Evolutionary conservation across 2,797 vertebrate species (phyloP).

Genomic region (Pangasius sanitwongsei): DNA sequence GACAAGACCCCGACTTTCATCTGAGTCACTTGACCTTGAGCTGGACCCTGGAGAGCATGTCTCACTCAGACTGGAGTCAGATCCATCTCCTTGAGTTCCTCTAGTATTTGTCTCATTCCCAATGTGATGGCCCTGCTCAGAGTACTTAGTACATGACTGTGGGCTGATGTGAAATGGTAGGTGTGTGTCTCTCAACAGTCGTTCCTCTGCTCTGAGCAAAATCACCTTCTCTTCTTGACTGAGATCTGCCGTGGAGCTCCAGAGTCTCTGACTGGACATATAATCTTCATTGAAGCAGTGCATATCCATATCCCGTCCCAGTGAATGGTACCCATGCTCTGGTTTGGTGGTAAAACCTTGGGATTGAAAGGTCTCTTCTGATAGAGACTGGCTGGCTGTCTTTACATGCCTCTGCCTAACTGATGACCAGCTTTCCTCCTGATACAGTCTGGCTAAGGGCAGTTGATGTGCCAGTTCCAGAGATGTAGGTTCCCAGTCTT

Average conservation of each 20-base stretch:
- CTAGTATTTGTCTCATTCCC: constrained; percentile 65
- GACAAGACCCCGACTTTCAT: constrained; percentile 86
- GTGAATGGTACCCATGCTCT: constrained; percentile 79
- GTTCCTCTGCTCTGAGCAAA: constrained; percentile 41
- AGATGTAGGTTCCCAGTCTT: constrained; percentile 64
- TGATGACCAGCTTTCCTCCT: constrained; percentile 65
- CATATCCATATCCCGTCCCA: constrained; percentile 71
- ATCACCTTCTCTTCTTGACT: constrained; percentile 79
- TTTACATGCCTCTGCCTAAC: constrained; percentile 67
- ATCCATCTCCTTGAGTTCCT: constrained; percentile 68
- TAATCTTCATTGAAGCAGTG: constrained; percentile 44
- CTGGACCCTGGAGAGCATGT: constrained; percentile 83
- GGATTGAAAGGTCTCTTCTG: constrained; percentile 82
- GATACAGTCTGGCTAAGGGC: constrained; percentile 72
- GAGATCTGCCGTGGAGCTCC: constrained; percentile 86
- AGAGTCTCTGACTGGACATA: constrained; percentile 68
- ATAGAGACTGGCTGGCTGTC: constrained; percentile 81
- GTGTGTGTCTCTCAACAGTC: constrained; percentile 53
- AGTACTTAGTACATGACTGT: constrained; percentile 38
- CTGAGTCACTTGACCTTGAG: constrained; percentile 85
- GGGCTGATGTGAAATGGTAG: constrained; percentile 52
- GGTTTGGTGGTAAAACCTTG: constrained; percentile 64
- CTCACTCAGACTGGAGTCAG: constrained; percentile 88
- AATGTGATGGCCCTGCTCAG: constrained; percentile 54
- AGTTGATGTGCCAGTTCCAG: constrained; percentile 67